Evolutionary conservation across 2,888 invertebrate genomes (phyloP).

Genomic region (Dryobotodes eremita): DNA sequence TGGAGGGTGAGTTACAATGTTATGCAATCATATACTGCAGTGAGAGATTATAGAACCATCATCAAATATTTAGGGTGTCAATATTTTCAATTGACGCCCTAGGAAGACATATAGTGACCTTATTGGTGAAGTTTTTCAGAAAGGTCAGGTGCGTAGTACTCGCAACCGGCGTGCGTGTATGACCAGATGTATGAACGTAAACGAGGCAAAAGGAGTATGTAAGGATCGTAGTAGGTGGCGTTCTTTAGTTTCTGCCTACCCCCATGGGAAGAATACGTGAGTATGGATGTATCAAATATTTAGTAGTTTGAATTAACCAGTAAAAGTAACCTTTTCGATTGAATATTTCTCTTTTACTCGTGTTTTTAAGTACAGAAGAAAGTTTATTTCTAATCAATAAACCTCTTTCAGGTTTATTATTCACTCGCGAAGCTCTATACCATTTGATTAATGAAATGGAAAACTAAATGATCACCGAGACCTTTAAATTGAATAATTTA

Average conservation of each 20-base stretch:
- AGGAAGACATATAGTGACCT: no score
- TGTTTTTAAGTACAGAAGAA: not conserved
- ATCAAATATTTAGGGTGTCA: not conserved
- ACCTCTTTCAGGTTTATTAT: constrained; percentile 1
- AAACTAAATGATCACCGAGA: not conserved
- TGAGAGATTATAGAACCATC: not conserved
- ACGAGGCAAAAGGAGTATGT: no score
- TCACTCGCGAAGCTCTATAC: not conserved
- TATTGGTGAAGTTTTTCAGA: no score
- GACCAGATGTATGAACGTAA: no score
- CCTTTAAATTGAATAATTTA: not conserved
- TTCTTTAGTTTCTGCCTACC: no score
- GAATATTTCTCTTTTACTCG: not conserved
- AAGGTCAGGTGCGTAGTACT: no score
- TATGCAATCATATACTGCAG: no score
- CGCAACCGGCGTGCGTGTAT: no score
- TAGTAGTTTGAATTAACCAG: not conserved
- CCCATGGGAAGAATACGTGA: no score
- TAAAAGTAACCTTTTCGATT: not conserved
- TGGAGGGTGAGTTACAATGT: no score
- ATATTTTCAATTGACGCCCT: no score
- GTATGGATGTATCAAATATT: not conserved
- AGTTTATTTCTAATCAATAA: not conserved
- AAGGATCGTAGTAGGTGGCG: no score
- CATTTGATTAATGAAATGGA: not conserved